Evolutionary conservation across 2,797 vertebrate genomes (phyloP), one percentile per base, ranked within the genome.

Genomic region (Bryconaethiops microstoma): DNA sequence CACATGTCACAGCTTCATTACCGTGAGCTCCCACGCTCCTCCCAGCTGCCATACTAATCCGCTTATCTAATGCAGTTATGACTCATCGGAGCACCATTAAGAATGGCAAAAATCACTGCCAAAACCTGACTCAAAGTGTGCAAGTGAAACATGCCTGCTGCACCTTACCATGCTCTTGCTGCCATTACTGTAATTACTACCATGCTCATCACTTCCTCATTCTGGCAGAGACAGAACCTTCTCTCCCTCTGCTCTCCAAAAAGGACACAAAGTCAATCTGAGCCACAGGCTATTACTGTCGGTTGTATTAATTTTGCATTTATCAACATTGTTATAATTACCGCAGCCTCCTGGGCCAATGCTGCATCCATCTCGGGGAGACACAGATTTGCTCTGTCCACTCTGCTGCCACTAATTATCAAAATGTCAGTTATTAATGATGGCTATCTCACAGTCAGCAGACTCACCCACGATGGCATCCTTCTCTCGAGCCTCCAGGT

Each of bases 401-500:
- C 76, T 73, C 73, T 50, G 48, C 65, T 19, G 42, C 78, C 52
- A 78, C 83, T 85, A 84, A 84, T 88, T 78, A 85, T 78, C 77
- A 80, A 60, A 83, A 76, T 10, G 50, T 55, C 74, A 54, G 35
- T 79, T 79, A 86, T 86, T 85, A 85, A 85, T 64, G 78, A 81
- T 63, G 52, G 40, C 63, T 64, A 84, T 68, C 35, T 14, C 5
- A 78, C 9, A 54, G 59, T 8, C 12, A 40, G n/a, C 17, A 39
- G 16, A 85, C 96, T 95, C 87, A 99, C 98, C 98, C 77, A 99
- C 85, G n/a, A 97, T 87, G 0, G 96, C 86, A 82, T 99, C 97
- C 91, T 97, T 98, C 16, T 95, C 91, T 21, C 84, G 93, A 84
- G 83, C 94, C 90, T 97, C 97, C 84, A 99, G 91, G 73, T 97